Conservation (phyloP, 1,140 invertebrate genomes). For the Protaetia brevitarsis region DNA sequence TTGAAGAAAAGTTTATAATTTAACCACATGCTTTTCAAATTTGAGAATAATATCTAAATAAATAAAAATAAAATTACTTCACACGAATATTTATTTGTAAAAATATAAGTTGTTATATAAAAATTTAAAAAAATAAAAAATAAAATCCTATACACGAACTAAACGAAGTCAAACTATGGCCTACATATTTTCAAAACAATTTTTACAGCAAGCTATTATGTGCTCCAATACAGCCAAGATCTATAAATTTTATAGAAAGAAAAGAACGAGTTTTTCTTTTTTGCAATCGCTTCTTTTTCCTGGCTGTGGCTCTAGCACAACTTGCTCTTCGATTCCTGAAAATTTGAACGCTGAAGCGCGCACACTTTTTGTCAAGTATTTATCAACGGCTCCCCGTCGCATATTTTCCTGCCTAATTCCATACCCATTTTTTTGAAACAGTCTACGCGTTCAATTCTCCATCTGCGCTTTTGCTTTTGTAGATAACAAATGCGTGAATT, state of each 20-base stretch:
- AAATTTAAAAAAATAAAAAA: neutral
- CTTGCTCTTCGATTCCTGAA: too few species aligned
- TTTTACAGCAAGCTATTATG: neutral
- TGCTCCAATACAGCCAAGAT: too few species aligned
- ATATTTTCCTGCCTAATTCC: neutral
- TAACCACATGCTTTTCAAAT: neutral
- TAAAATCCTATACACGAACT: neutral
- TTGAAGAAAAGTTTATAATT: neutral
- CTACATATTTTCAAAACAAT: neutral
- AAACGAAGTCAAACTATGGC: neutral
- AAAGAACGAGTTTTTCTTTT: too few species aligned
- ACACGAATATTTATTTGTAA: neutral
- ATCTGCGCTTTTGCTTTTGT: neutral
- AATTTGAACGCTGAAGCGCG: neutral
- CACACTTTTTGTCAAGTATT: neutral
- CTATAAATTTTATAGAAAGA: too few species aligned
- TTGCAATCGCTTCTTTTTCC: too few species aligned
- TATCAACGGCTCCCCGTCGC: neutral
- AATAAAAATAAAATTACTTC: neutral
- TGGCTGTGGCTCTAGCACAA: too few species aligned
- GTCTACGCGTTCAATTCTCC: neutral
- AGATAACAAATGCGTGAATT: constrained; percentile 13
- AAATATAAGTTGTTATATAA: neutral
- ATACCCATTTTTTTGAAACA: constrained; percentile 4
- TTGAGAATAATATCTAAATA: neutral